phyloP scores from a whole-genome alignment of 2,888 invertebrate species.

The Lepidocyrtinus sp. region DNA sequence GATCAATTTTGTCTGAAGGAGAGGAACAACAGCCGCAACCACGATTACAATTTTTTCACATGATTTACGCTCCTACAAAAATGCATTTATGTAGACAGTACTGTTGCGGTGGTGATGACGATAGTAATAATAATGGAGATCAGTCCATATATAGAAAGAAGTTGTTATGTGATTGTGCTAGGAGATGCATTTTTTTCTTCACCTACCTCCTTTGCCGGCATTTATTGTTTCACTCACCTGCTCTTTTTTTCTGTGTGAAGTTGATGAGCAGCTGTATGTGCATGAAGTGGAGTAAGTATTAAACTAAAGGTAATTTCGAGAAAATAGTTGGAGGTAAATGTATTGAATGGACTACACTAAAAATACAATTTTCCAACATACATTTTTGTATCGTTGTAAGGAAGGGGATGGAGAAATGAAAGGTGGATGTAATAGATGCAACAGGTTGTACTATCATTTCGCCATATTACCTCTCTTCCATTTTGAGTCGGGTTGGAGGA shows the following conservation, averaged over 20 bases:
- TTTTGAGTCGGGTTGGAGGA: neutral
- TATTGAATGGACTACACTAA: neutral
- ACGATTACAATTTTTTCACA: neutral
- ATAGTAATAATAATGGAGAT: neutral
- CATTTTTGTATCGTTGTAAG: neutral
- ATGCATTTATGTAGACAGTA: neutral
- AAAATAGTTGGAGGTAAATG: neutral
- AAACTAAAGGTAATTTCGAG: neutral
- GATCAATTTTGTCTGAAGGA: no score
- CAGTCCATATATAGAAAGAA: neutral
- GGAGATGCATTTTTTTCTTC: neutral
- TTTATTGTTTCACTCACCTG: neutral
- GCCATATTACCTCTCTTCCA: neutral
- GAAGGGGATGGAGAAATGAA: neutral
- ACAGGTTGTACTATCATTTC: conserved; percentile 7
- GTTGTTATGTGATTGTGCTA: neutral
- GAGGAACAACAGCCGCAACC: neutral
- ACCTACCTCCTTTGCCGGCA: neutral
- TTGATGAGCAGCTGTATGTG: neutral
- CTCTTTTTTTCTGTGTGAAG: neutral
- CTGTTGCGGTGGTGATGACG: neutral
- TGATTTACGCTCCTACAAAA: neutral
- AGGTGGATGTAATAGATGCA: neutral
- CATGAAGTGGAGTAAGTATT: neutral
- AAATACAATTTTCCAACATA: neutral